phyloP scores from a whole-genome alignment of 1,140 invertebrate species.

The Plectus sambesii region DNA sequence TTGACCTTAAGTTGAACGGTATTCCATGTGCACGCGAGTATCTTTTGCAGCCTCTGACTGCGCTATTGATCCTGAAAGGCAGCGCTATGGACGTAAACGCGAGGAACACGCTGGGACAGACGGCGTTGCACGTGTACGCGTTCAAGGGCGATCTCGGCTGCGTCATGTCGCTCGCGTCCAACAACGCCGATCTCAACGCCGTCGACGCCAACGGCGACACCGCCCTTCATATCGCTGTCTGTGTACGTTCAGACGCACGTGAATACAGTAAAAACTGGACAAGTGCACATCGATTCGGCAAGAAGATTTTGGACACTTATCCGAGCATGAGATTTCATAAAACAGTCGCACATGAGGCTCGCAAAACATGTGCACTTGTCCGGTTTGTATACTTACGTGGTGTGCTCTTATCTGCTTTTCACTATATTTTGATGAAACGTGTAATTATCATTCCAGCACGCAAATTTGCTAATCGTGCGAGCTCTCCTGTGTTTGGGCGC shows the following conservation, averaged over 20 bases:
- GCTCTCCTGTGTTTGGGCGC: slow-evolving; percentile 78
- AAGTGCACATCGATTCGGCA: too few relatives aligned
- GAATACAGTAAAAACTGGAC: too few relatives aligned
- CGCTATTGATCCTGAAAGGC: not conserved
- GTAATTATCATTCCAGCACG: too few relatives aligned
- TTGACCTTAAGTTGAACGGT: not conserved
- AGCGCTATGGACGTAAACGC: not conserved
- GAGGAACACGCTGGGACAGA: not conserved
- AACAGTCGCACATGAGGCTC: too few relatives aligned
- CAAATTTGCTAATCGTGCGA: slow-evolving; percentile 50
- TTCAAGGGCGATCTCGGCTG: not conserved
- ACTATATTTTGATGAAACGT: too few relatives aligned
- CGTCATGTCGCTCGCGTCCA: not conserved
- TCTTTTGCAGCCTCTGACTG: too few relatives aligned
- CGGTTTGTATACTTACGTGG: slow-evolving; percentile 36
- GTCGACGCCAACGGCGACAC: not conserved
- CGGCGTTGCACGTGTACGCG: not conserved
- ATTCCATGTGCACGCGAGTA: not conserved
- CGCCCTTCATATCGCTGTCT: not conserved
- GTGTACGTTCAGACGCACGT: too few relatives aligned
- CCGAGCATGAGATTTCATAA: too few relatives aligned
- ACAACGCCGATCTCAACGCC: not conserved
- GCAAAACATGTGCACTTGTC: too few relatives aligned
- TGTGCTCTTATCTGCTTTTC: too few relatives aligned
- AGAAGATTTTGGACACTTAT: too few relatives aligned